These are phyloP conservation scores for Radopholus similis DNA, from an alignment of 1,140 invertebrate genomes.

Conservation along the genomic window DNA sequence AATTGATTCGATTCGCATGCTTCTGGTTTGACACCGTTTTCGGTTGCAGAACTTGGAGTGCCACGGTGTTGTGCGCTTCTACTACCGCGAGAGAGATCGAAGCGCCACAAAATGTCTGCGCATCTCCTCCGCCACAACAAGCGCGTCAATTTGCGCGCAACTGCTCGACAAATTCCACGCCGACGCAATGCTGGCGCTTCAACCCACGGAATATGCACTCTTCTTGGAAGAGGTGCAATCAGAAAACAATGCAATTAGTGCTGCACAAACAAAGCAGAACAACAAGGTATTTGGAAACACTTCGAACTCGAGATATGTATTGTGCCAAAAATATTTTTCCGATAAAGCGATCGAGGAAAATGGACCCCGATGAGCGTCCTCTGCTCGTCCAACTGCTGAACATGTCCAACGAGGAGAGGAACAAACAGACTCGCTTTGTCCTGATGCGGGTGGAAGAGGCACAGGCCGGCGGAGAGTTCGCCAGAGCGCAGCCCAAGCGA, in stretches of 20 bases:
- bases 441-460: constrained; percentile 1
- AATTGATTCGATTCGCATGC: too few species aligned
- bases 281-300: too few species aligned
- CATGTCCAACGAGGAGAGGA: neutral
- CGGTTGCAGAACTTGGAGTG: constrained; percentile 85
- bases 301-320: too few species aligned
- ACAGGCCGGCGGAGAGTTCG: neutral
- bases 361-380: constrained; percentile 85
- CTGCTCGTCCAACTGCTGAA: constrained; percentile 88
- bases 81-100: constrained; percentile 53
- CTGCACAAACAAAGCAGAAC: too few species aligned
- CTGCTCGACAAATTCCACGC: constrained; percentile 98
- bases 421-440: neutral
- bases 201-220: too few species aligned
- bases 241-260: too few species aligned
- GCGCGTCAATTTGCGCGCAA: constrained; percentile 86
- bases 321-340: too few species aligned
- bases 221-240: too few species aligned
- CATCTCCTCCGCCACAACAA: constrained; percentile 91
- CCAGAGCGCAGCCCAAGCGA: neutral
- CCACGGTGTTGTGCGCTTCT: constrained; percentile 96
- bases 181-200: constrained; percentile 93
- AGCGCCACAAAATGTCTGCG: constrained; percentile 94
- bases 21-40: neutral
- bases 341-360: constrained; percentile 80